A percentile compares a stretch with the other conserved stretches of the same genome.
phyloP scores from a whole-genome alignment of 2,888 invertebrate species.

The Drosophila mettleri region DNA sequence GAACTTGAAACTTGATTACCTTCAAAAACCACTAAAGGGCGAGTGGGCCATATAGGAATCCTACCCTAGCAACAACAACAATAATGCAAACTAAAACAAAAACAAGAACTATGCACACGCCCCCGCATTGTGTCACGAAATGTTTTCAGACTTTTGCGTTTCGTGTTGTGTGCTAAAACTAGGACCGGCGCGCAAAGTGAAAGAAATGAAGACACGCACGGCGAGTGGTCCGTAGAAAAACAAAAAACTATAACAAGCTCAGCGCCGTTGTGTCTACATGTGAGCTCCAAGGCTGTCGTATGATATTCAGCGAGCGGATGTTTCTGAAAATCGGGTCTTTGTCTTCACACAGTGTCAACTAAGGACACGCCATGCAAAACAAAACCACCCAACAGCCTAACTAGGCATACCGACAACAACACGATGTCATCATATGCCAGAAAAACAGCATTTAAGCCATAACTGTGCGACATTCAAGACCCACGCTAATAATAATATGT shows the following conservation, averaged over 20 bases:
- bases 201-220: conserved; percentile 64
- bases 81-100: conserved; percentile 27
- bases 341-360: conserved; percentile 54
- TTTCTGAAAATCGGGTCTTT: conserved; percentile 63
- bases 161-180: conserved; percentile 35
- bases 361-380: conserved; percentile 43
- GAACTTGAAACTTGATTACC: conserved; percentile 81
- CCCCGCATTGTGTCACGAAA: conserved; percentile 74
- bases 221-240: conserved; percentile 52
- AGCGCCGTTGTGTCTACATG: conserved; percentile 27
- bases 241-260: conserved; percentile 55
- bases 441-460: conserved; percentile 24
- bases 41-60: conserved; percentile 39
- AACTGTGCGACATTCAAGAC: conserved; percentile 32
- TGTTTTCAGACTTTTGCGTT: conserved; percentile 57
- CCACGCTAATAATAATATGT: conserved; percentile 22
- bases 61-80: conserved; percentile 30
- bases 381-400: conserved; percentile 16
- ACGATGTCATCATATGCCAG: conserved; percentile 34
- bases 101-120: conserved; percentile 26
- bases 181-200: conserved; percentile 19
- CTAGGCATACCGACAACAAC: conserved; percentile 21
- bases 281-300: conserved; percentile 47
- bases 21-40: conserved; percentile 71
- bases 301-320: conserved; percentile 37